These are phyloP conservation scores for Cyanistes caeruleus DNA, from an alignment of 2,113 vertebrate species.

Conservation along the genomic window DNA sequence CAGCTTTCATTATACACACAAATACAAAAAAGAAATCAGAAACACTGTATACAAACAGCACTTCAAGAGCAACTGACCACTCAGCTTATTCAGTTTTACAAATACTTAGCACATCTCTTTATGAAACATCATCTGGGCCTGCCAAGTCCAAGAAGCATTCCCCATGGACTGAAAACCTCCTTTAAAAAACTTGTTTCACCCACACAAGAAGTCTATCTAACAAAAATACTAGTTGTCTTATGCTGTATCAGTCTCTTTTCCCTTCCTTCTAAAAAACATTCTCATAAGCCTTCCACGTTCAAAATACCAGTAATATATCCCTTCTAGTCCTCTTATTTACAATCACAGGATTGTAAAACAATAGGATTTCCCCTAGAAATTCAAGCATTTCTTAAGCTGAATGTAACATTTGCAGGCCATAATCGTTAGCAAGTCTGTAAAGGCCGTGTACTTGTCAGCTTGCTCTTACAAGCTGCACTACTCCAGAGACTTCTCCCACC, in stretches of 20 bases:
- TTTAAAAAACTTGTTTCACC: background rate
- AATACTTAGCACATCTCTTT: background rate
- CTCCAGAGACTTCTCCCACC: background rate
- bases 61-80: background rate
- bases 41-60: background rate
- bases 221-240: background rate
- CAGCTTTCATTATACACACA: background rate
- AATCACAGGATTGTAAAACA: background rate
- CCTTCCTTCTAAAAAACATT: background rate
- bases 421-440: rapidly evolving
- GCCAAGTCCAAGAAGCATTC: background rate
- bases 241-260: background rate
- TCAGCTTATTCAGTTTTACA: background rate
- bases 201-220: background rate
- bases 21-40: background rate
- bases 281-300: background rate
- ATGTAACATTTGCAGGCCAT: rapidly evolving
- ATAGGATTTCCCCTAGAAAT: background rate
- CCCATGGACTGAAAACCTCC: background rate
- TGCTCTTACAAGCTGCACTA: background rate
- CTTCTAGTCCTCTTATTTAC: background rate
- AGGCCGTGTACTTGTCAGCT: background rate
- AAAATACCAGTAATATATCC: background rate
- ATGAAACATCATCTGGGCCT: background rate
- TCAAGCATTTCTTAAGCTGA: background rate